These are phyloP conservation scores for Andrena fulva DNA, from an alignment of 2,888 invertebrate genomes.

Conservation along the genomic window DNA sequence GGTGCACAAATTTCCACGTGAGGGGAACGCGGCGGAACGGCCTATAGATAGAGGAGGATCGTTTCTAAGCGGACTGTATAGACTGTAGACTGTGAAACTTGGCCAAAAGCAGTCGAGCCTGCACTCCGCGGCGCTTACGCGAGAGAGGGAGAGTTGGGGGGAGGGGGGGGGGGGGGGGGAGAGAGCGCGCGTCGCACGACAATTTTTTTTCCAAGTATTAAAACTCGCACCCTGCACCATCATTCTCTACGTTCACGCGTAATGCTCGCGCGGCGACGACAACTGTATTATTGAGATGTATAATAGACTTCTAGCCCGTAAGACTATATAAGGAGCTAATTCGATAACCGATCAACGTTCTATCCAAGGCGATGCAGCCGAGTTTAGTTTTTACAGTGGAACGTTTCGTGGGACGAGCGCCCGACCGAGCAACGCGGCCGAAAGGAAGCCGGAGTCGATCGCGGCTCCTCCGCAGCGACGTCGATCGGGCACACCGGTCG, in stretches of 20 bases:
- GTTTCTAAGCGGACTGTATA: constrained; percentile 31
- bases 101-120: constrained; percentile 4
- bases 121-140: neutral
- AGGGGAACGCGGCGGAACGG: constrained; percentile 18
- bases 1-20: constrained; percentile 13
- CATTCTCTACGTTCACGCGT: constrained; percentile 25
- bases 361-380: constrained; percentile 74
- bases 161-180: neutral
- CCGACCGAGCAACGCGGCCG: neutral
- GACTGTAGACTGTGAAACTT: constrained; percentile 19
- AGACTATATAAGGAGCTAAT: constrained; percentile 48
- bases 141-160: neutral
- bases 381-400: constrained; percentile 58
- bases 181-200: constrained; percentile 26
- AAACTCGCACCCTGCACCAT: constrained; percentile 46
- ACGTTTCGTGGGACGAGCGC: neutral
- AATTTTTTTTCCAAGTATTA: constrained; percentile 22
- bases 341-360: constrained; percentile 52
- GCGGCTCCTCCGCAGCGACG: neutral
- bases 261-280: constrained; percentile 39
- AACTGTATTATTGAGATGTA: constrained; percentile 63
- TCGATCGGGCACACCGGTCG: neutral
- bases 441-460: neutral
- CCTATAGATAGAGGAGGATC: constrained; percentile 34
- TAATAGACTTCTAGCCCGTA: constrained; percentile 55